Percentiles rank a stretch among this genome's conserved stretches.
phyloP scores from a whole-genome alignment of 2,888 invertebrate genomes.

The Lampropteryx suffumata region DNA sequence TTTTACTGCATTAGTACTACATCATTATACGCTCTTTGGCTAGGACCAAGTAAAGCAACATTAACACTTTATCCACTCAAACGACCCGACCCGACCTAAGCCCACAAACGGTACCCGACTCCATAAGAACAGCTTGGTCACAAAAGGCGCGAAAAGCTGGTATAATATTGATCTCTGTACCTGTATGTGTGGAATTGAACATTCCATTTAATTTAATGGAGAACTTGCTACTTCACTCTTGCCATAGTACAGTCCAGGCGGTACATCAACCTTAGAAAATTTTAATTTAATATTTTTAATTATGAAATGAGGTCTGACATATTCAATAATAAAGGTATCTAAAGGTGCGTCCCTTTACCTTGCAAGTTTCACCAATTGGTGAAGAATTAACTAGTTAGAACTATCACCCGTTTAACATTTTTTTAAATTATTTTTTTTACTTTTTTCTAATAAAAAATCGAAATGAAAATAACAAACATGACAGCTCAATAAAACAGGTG shows the following conservation, averaged over 20 bases:
- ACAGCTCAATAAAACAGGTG: too few species aligned
- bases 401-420: too few species aligned
- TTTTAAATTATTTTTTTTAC: too few species aligned
- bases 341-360: too few species aligned
- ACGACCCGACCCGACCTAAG: neutral
- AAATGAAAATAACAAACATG: too few species aligned
- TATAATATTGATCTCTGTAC: conserved; percentile 47
- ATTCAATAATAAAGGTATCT: too few species aligned
- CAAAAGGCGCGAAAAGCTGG: conserved; percentile 33
- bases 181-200: conserved; percentile 48
- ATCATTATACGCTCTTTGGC: conserved; percentile 2
- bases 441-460: too few species aligned
- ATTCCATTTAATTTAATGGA: conserved; percentile 46
- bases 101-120: conserved; percentile 23
- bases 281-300: too few species aligned
- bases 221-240: conserved; percentile 37
- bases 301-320: too few species aligned
- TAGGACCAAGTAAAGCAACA: conserved; percentile 10
- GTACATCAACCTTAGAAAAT: conserved; percentile 6
- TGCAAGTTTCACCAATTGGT: too few species aligned
- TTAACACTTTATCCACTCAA: conserved; percentile 9
- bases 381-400: too few species aligned
- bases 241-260: conserved; percentile 4
- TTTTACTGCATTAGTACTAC: neutral
- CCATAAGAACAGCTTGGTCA: conserved; percentile 36